phyloP scores from a whole-genome alignment of 2,888 invertebrate genomes.

The Acanthosoma haemorrhoidale region DNA sequence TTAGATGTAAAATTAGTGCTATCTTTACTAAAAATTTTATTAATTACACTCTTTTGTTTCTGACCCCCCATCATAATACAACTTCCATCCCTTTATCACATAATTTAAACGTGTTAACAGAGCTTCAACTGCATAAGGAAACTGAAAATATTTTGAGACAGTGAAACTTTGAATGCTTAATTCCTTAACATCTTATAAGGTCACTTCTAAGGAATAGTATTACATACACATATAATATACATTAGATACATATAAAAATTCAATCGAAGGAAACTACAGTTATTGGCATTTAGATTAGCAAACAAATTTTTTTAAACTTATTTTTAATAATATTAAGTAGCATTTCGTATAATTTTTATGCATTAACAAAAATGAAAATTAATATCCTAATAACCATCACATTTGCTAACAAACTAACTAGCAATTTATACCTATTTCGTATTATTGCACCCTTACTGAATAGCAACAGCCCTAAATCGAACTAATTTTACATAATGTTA shows the following conservation, averaged over 20 bases:
- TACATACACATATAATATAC: background rate
- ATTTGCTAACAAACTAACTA: background rate
- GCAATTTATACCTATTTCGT: background rate
- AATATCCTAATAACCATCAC: background rate
- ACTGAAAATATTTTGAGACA: background rate
- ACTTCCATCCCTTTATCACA: background rate
- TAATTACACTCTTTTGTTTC: no score
- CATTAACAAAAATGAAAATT: background rate
- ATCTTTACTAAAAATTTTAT: no score
- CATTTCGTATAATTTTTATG: background rate
- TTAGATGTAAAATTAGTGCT: no score
- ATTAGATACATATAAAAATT: background rate
- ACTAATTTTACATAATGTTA: background rate
- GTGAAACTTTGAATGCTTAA: slow-evolving; percentile 24
- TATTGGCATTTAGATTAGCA: background rate
- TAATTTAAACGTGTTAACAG: background rate
- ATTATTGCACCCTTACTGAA: background rate
- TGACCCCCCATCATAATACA: background rate
- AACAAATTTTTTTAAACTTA: background rate
- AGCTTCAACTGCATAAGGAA: background rate
- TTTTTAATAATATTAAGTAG: background rate
- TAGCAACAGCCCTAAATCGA: background rate
- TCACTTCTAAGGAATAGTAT: slow-evolving; percentile 25
- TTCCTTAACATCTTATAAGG: slow-evolving; percentile 26
- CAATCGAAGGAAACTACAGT: background rate